Base-by-base conservation (phyloP, 1,140 invertebrate genomes). In the Caenorhabditis latens region DNA sequence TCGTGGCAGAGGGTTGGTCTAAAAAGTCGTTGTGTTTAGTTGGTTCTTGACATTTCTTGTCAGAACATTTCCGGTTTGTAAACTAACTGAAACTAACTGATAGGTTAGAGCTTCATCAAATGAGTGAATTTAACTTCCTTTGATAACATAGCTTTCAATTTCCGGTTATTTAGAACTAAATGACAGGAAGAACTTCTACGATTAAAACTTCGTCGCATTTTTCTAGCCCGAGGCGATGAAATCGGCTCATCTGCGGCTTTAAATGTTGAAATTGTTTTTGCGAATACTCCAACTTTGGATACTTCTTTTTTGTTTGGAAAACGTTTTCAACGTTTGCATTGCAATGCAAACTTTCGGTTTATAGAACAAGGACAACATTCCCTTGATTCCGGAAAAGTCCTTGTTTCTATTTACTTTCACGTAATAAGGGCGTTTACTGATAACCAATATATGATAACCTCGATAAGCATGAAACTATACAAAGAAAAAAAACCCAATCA, bases 301-400 rank as follows among this genome's bases (percentile, higher is more conserved):
- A 32, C 2, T 32, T 32, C 32, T 32, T 32, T 32, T 32, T 32
- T 32, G 1, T 32, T 32, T 32, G 32, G 32, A 32, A 32, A 32
- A 32, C 32, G 32, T 32, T 32, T 32, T 2, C 32, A 13, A 53
- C 16, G 50, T 13, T 53, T 53, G 50, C 9, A 53, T 19, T 58
- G 57, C 57, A 16, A 58, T 1, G n/a, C n/a, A 58, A 58, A 58
- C 19, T 65, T 11, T 13, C 9, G 13, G 11, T 65, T 61, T 61
- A 21, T 24, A 21, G 19, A 61, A 8, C 57, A 61, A n/a, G 57
- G 21, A 24, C 57, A 61, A 61, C 57, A 21, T 61, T 24, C n/a
- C n/a, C 21, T n/a, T 5, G 42, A 19, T 71, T 71, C 65, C 65
- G 65, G 65, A 43, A 71, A 71, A 46, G 16, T 71, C 21, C 16